Evolutionary conservation across 2,797 vertebrate genomes (phyloP), one percentile per base, ranked within the genome.

Genomic region (Dicrostonyx torquatus): DNA sequence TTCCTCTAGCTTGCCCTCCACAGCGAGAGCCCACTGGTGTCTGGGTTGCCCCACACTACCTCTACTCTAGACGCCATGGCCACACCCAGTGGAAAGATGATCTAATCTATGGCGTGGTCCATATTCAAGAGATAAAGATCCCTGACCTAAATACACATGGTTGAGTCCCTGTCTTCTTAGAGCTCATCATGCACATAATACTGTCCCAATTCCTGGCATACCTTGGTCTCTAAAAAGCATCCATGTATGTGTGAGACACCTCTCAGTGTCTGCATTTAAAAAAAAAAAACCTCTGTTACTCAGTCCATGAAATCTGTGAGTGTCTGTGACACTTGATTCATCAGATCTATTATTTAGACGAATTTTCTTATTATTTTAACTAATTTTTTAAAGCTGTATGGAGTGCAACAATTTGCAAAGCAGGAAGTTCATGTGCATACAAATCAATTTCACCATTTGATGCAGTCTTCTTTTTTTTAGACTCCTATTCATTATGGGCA

Each of bases 401-500:
- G 26, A 88, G 10, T 43, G 3, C 5, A 73, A 10, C 4, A 13
- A 37, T 55, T 77, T 85, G 18, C 34, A 72, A 79, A 26, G 12
- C 5, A 31, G 37, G 22, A 68, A 29, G 43, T 53, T 31, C 22
- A n/a, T 7, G 12, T 15, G 14, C 24, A 0, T 24, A 4, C 20
- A 10, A 75, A 75, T 53, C 15, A 6, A 3, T 24, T 13, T 6
- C 6, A 96, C 77, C 43, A 58, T 96, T 97, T 77, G 76, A 77
- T 22, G 20, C 84, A 89, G 87, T 96, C 87, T 34, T 92, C 66
- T 66, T 92, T 76, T 64, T 91, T 80, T 83, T 93, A 95, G 93
- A 90, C 66, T 95, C 95, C 80, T 93, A 76, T 15, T 87, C n/a
- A 77, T 94, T 83, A 79, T 37, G 73, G 58, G 60, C 76, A 96